Conservation (phyloP, 2,113 vertebrate genomes). For the Oreochromis tanganicae region DNA sequence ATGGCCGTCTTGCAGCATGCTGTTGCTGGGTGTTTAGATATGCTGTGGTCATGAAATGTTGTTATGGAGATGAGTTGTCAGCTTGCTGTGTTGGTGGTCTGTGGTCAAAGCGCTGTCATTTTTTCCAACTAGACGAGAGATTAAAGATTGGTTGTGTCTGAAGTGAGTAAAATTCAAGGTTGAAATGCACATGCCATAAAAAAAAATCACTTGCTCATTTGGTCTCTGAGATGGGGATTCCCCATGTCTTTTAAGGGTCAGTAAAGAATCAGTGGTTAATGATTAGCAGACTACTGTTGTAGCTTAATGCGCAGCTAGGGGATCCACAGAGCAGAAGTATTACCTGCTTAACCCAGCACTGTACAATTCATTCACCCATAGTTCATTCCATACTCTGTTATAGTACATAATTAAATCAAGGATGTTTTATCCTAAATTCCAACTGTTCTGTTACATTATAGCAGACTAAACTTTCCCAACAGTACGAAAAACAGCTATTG, state of each 20-base stretch:
- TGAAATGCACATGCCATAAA: neutral
- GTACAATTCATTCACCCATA: neutral
- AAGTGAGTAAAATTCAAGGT: constrained; percentile 16
- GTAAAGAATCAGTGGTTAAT: neutral
- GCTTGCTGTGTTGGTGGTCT: constrained; percentile 32
- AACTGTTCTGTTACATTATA: neutral
- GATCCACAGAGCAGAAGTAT: constrained; percentile 4
- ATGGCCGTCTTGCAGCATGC: constrained; percentile 1
- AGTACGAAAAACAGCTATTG: neutral
- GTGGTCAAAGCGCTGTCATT: neutral
- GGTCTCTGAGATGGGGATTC: neutral
- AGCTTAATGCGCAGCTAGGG: constrained; percentile 15
- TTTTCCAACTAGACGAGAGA: constrained; percentile 20
- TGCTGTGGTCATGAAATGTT: constrained; percentile 30
- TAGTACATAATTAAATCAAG: neutral
- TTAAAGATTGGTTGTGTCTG: constrained; percentile 8
- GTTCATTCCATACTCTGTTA: neutral
- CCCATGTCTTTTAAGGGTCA: neutral
- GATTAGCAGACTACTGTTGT: constrained; percentile 17
- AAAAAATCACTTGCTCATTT: neutral
- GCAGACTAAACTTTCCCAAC: neutral
- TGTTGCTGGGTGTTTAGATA: constrained; percentile 24
- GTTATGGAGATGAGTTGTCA: constrained; percentile 22
- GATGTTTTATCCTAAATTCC: neutral
- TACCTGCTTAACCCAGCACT: neutral